Conservation (phyloP, 2,113 vertebrate genomes). For the Scopus umbretta region DNA sequence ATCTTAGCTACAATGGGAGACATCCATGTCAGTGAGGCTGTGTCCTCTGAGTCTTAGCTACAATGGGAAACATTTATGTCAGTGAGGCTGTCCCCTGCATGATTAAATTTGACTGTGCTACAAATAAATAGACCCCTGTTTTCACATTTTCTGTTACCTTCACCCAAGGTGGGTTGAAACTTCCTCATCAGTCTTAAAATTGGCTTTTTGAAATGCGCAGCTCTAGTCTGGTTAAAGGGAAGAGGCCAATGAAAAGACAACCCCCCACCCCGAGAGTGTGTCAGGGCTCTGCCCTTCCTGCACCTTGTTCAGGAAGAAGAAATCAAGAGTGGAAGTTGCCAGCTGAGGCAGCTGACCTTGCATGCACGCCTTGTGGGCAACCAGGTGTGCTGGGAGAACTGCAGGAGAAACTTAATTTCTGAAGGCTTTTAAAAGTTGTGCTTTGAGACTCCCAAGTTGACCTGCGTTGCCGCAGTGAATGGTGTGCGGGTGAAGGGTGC, state of each 20-base stretch:
- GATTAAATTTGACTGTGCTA: neutral
- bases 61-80: neutral
- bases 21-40: accelerated
- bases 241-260: neutral
- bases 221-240: neutral
- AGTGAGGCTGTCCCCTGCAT: neutral
- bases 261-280: neutral
- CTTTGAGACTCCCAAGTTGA: neutral
- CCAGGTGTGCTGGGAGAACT: neutral
- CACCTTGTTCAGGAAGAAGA: neutral
- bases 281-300: neutral
- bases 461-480: neutral
- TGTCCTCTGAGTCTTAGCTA: neutral
- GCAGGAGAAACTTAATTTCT: neutral
- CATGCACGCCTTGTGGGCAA: accelerated
- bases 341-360: neutral
- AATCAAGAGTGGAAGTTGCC: neutral
- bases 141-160: neutral
- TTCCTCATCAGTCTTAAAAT: neutral
- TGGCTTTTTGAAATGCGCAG: neutral
- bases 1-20: neutral
- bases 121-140: neutral
- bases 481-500: neutral
- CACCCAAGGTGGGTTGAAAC: neutral
- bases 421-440: neutral